Percentiles rank a stretch among this genome's conserved stretches.
Conservation (phyloP, 2,888 invertebrate species). For the Coremacera marginata region DNA sequence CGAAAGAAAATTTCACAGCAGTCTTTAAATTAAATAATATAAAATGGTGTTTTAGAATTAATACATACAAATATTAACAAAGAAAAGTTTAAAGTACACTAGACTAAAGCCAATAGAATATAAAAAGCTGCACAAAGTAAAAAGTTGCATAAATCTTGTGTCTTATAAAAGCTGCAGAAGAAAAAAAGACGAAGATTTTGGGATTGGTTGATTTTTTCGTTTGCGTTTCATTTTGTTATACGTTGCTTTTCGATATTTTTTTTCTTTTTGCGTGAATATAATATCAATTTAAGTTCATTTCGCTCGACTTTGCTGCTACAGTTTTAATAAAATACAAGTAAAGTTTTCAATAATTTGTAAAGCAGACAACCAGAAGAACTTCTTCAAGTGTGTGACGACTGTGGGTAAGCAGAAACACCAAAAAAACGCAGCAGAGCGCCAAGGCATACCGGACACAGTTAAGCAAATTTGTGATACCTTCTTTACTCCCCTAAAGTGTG, state of each 20-base stretch:
- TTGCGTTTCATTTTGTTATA: constrained; percentile 25
- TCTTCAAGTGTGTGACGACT: not conserved
- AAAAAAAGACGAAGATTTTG: constrained; percentile 14
- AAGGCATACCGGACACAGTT: constrained; percentile 36
- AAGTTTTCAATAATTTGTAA: constrained; percentile 16
- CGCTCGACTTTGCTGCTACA: not conserved
- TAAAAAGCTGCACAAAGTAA: not conserved
- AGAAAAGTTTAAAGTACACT: constrained; percentile 17
- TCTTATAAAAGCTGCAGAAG: constrained; percentile 2
- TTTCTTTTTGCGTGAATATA: constrained; percentile 13
- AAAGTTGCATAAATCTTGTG: constrained; percentile 23
- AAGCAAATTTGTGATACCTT: not conserved
- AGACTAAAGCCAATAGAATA: constrained; percentile 1
- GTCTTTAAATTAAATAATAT: constrained; percentile 43
- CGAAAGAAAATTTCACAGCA: constrained; percentile 44
- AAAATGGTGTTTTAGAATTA: constrained; percentile 50
- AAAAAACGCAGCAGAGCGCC: constrained; percentile 34
- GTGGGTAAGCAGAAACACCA: not conserved
- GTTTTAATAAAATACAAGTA: not conserved
- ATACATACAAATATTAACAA: constrained; percentile 47
- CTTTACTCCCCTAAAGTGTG: not conserved
- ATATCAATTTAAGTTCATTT: constrained; percentile 25
- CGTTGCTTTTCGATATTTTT: constrained; percentile 5
- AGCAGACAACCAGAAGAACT: constrained; percentile 5
- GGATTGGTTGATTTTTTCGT: constrained; percentile 30